Base-by-base conservation (phyloP, 2,113 vertebrate species). In the Crotalus viridis region DNA sequence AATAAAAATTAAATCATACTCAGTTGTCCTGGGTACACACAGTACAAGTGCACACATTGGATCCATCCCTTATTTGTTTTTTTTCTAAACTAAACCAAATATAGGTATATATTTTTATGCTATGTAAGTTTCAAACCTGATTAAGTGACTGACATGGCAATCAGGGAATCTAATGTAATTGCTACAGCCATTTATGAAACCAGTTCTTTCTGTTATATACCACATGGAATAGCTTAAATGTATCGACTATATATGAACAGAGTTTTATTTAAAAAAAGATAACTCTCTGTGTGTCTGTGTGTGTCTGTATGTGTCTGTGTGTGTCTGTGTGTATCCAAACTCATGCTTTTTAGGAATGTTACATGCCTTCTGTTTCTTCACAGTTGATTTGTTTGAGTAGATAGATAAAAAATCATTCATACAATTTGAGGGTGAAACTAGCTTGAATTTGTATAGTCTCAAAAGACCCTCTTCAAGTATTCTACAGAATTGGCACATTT, bases 401-500 rank as follows among this genome's bases (percentile, higher is more conserved):
- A 86, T 51, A 61, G 28, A 26, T 28, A 90, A 94, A 74, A 91
- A 92, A 91, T 56, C 0, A 89, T 46, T 55, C 0, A 0, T 81
- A 19, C 3, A 17, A 15, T 39, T 89, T 22, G 33, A 12, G 46
- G 91, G 93, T 39, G 4, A 56, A 85, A n/a, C 46, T 4, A 93
- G 6, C n/a, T 89, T 96, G 85, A 93, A 85, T 28, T 56, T 93
- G 15, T 28, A 0, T 51, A 52, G 15, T 89, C 28, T 15, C 21
- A 57, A 90, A 5, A 39, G 54, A 92, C 48, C 4, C 7, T 93
- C 93, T 21, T 81, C 91, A n/a, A 4, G 3, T 90, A 17, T 85
- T 46, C 93, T 92, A 48, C 87, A 95, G 90, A 89, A 13, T 92
- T 91, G 87, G 12, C n/a, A 52, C 55, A 90, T 52, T 87, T 55